Conservation (phyloP, 2,888 invertebrate genomes). For the Augochlorella aurata region DNA sequence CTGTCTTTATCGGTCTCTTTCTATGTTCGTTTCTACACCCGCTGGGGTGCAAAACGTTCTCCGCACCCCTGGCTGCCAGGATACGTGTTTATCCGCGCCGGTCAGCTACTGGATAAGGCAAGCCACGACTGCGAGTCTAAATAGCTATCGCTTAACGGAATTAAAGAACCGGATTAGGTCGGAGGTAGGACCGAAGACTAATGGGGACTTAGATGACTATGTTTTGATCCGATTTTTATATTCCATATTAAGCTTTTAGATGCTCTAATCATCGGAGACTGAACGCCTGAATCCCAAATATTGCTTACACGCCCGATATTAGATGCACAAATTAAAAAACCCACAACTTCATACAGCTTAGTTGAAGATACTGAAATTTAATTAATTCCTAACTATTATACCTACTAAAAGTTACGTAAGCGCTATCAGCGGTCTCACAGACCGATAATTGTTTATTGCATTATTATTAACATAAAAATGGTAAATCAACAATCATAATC, state of each 20-base stretch:
- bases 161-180: conserved; percentile 14
- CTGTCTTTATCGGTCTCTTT: not conserved
- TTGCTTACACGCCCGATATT: too few species aligned
- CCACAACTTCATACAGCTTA: too few species aligned
- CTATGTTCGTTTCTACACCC: not conserved
- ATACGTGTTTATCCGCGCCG: not conserved
- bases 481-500: too few species aligned
- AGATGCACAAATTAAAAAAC: too few species aligned
- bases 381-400: too few species aligned
- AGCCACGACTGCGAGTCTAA: not conserved
- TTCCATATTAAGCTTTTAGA: not conserved
- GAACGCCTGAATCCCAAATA: too few species aligned
- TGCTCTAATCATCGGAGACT: not conserved
- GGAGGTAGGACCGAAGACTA: not conserved
- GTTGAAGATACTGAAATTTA: too few species aligned
- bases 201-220: not conserved
- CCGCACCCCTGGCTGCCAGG: conserved; percentile 1
- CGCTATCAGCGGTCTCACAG: too few species aligned
- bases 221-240: not conserved
- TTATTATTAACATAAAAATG: too few species aligned
- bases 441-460: too few species aligned
- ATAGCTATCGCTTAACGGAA: conserved; percentile 10
- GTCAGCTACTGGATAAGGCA: conserved; percentile 1
- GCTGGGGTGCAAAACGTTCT: conserved; percentile 27
- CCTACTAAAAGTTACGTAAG: too few species aligned